Evolutionary conservation across 1,140 invertebrate genomes (phyloP), one percentile per base, ranked within the genome.

Genomic region (Magallana angulata): DNA sequence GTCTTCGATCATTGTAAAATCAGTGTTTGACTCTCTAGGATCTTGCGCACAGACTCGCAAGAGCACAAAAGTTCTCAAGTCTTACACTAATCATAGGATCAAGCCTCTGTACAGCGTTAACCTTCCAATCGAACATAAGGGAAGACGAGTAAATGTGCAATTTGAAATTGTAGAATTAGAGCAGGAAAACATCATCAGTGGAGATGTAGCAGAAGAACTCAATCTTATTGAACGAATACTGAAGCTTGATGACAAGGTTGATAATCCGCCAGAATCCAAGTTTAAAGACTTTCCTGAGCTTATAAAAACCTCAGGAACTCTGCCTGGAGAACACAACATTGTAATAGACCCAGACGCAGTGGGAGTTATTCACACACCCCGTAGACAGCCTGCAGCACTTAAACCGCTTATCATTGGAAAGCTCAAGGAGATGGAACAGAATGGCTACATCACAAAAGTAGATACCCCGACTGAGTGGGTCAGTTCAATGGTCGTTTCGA

Each of bases 401-500:
- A 84, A 84, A 71, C 60, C 82, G 5, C 84, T 87, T 87, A 57
- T 88, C 9, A 89, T 89, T 14, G 82, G 76, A n/a, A 85, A 90
- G 64, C 83, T 89, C 6, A 84, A 89, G 64, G 80, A 88, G 57
- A 90, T 91, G 86, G 87, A 84, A 57, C 59, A 82, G 24, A 82
- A 88, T 58, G 87, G 83, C 18, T 86, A 82, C 60, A 89, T 89
- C 18, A 88, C 82, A n/a, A 24, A 58, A 85, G 88, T 87, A 16
- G 82, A 87, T n/a, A 64, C 86, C 18, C 83, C 90, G 8, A 91
- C 86, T 48, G 88, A 86, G 60, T 89, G 90, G 87, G 88, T 88
- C 18, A 90, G 87, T 59, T 89, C 86, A 8, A 89, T 91, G 85
- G 82, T 85, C 58, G 85, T 91, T n/a, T n/a, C n/a, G n/a, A n/a